A percentile compares a stretch with the other conserved stretches of the same genome.
phyloP scores from a whole-genome alignment of 2,113 vertebrate genomes.

The Myiozetetes cayanensis region DNA sequence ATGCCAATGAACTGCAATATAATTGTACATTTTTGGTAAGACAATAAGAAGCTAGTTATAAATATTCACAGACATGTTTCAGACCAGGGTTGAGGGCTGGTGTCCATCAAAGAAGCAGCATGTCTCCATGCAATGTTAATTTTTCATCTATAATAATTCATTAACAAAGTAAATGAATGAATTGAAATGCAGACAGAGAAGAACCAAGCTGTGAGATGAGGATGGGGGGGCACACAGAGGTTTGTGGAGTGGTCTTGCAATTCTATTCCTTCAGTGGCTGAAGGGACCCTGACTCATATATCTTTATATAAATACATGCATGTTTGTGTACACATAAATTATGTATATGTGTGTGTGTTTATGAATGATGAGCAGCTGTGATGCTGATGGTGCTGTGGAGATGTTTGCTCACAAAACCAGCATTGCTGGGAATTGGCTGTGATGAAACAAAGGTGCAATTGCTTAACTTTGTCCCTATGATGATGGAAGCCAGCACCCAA shows the following conservation, averaged over 20 bases:
- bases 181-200: neutral
- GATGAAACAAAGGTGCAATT: neutral
- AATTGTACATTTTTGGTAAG: neutral
- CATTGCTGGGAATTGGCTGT: neutral
- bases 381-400: neutral
- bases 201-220: neutral
- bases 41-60: conserved; percentile 6
- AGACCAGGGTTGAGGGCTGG: neutral
- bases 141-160: conserved; percentile 7
- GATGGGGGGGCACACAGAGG: neutral
- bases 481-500: neutral
- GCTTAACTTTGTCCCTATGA: neutral
- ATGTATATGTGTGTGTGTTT: neutral
- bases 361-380: neutral
- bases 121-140: neutral
- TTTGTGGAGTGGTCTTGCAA: neutral
- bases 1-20: neutral
- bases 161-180: neutral
- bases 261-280: neutral
- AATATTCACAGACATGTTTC: conserved; percentile 3
- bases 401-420: neutral
- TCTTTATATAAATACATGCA: fast-evolving
- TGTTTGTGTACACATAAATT: no score
- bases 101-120: neutral
- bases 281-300: neutral